Conservation (phyloP, 2,113 vertebrate genomes). For the Numenius arquata region DNA sequence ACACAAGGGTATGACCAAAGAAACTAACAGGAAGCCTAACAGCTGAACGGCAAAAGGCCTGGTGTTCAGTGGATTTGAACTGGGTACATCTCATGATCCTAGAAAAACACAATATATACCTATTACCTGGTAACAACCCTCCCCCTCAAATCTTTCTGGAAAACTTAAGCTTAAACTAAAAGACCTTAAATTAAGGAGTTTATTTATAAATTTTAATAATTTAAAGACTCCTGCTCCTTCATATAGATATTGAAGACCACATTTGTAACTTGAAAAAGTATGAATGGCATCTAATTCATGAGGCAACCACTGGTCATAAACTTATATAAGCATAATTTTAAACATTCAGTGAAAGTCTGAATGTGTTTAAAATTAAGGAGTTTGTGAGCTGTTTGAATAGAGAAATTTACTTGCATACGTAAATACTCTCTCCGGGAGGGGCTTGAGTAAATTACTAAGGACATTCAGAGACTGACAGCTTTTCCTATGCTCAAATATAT, state of each 20-base stretch:
- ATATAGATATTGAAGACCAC: neutral
- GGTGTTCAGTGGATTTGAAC: neutral
- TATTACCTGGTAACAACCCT: neutral
- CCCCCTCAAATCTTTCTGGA: fast-evolving
- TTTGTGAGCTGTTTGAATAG: neutral
- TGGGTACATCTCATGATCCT: fast-evolving
- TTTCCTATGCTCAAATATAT: neutral
- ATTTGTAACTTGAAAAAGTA: neutral
- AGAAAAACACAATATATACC: neutral
- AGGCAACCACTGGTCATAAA: neutral
- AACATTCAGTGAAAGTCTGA: neutral
- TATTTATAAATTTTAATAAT: neutral
- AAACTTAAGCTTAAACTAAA: neutral
- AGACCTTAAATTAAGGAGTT: neutral
- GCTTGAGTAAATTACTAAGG: neutral
- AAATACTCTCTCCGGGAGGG: neutral
- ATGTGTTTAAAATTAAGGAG: neutral
- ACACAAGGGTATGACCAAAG: neutral
- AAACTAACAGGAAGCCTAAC: neutral
- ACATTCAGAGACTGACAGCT: neutral
- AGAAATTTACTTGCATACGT: neutral
- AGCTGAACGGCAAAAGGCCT: neutral
- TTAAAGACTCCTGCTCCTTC: neutral
- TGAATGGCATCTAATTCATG: neutral
- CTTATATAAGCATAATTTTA: neutral